Base-by-base conservation (phyloP, 1,140 invertebrate genomes). In the Sipha flava region DNA sequence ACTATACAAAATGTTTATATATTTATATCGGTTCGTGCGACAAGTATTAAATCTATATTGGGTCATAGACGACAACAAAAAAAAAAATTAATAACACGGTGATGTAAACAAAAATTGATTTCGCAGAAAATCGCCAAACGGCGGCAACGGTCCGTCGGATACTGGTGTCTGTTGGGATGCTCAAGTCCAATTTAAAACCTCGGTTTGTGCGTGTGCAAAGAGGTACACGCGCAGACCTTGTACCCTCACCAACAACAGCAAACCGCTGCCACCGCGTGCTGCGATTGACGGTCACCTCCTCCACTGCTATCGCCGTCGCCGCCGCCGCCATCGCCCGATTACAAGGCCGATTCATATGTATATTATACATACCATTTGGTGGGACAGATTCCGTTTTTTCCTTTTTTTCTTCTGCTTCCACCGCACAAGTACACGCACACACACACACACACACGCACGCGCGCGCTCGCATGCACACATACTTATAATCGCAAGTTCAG, bases 111-210 rank as follows among this genome's bases (percentile, higher is more conserved):
- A n/a, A 49, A 14, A 49, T 14, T 3, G 14, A 49, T 43, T 21
- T 70, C 14, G 52, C 21, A 40, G 52, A 37, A 40, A 59, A 59
- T 77, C 73, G 73, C 73, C 73, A 59, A 59, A 77, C 73, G 73
- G 73, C 73, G 73, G 73, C 73, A 77, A 77, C 73, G 52, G 73
- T 77, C 73, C 73, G 73, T 77, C 73, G 73, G 73, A 57, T 77
- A 77, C 73, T 77, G 73, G 52, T 77, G 52, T 9, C 52, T 21
- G 52, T 77, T 37, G 47, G 49, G 34, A 59, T 54, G 47, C 1
- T n/a, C 49, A 21, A 14, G 34, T 43, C 52, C 73, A 43, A 57
- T 77, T 37, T 77, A 77, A 77, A 59, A 77, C 73, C 34, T 77
- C 73, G 21, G n/a, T 26, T 6, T 29, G 34, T 21, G 26, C 31